Percentiles rank a stretch among this genome's conserved stretches.
These are phyloP conservation scores for Berghia stephanieae DNA, from an alignment of 1,140 invertebrate species.

Conservation along the genomic window DNA sequence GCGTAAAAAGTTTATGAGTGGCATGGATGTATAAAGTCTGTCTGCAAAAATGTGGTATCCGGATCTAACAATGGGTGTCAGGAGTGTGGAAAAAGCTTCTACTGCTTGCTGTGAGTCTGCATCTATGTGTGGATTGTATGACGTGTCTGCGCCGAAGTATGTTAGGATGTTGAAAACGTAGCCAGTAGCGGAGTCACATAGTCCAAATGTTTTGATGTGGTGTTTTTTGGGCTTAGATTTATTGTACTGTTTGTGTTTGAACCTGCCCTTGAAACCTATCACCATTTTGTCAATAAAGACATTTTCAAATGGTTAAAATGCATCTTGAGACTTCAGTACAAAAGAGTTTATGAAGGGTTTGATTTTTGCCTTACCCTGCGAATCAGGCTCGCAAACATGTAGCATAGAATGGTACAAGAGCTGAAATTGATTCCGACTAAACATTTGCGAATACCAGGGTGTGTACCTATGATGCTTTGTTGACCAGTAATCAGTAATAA, in stretches of 20 bases:
- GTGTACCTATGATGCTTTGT: too few species aligned
- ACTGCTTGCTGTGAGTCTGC: neutral
- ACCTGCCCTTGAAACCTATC: neutral
- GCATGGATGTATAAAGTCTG: neutral
- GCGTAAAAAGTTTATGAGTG: neutral
- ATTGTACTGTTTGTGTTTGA: neutral
- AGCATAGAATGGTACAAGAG: too few species aligned
- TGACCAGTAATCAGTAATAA: too few species aligned
- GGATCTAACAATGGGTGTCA: neutral
- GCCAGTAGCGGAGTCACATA: neutral
- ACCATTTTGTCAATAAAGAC: neutral
- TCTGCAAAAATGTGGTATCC: neutral
- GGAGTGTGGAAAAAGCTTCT: neutral
- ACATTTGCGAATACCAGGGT: too few species aligned
- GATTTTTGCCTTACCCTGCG: too few species aligned
- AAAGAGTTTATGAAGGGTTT: neutral
- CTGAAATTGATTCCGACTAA: too few species aligned
- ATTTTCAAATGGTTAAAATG: slow-evolving; percentile 1
- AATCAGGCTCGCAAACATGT: too few species aligned
- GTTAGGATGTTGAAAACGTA: neutral
- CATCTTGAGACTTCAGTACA: neutral
- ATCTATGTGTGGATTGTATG: neutral
- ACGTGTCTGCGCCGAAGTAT: neutral
- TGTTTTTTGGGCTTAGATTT: neutral
- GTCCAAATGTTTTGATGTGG: neutral